Conservation (phyloP, 2,888 invertebrate genomes). For the Spodoptera picta region DNA sequence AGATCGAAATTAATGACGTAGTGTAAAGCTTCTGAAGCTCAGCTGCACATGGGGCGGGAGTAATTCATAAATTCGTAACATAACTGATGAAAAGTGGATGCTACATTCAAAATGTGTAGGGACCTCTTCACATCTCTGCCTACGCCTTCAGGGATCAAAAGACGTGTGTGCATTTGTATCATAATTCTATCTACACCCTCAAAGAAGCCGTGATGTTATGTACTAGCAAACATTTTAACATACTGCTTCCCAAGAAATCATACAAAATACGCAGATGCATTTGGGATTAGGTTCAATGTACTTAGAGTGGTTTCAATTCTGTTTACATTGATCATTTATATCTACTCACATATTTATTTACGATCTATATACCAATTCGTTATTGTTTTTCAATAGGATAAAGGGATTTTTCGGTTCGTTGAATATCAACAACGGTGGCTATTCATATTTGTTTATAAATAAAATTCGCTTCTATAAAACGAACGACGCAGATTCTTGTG, state of each 20-base stretch:
- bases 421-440: slow-evolving; percentile 15
- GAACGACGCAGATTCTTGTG: slow-evolving; percentile 26
- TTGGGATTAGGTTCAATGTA: slow-evolving; percentile 20
- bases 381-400: slow-evolving; percentile 5
- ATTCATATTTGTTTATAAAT: slow-evolving; percentile 21
- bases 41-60: too few relatives aligned
- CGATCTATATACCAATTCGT: not conserved
- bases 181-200: too few relatives aligned
- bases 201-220: too few relatives aligned
- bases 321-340: not conserved
- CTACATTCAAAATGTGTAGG: too few relatives aligned
- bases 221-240: too few relatives aligned
- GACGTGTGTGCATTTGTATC: too few relatives aligned
- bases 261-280: slow-evolving; percentile 6
- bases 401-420: slow-evolving; percentile 17
- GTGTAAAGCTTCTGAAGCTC: too few relatives aligned
- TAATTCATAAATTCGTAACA: too few relatives aligned
- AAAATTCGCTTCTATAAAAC: slow-evolving; percentile 9
- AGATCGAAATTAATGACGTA: too few relatives aligned
- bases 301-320: slow-evolving; percentile 4
- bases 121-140: too few relatives aligned
- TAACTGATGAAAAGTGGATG: too few relatives aligned
- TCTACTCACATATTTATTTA: not conserved
- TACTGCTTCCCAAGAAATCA: slow-evolving; percentile 1
- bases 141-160: too few relatives aligned